These are phyloP conservation scores for Gallinago jamesoni DNA, from an alignment of 2,113 vertebrate genomes.

Conservation along the genomic window DNA sequence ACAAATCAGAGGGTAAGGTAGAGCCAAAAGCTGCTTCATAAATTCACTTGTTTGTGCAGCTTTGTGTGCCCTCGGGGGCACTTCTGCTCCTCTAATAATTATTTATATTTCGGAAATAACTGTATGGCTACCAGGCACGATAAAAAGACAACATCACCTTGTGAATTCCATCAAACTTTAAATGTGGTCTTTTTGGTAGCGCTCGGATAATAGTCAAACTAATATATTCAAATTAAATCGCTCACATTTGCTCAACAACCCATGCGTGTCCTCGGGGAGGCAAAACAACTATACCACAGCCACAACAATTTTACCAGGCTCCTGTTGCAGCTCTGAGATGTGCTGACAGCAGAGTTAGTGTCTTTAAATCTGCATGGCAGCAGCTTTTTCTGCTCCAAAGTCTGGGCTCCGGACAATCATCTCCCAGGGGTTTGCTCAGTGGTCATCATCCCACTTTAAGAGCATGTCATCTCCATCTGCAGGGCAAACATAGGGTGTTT, in stretches of 20 bases:
- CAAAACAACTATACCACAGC: background rate
- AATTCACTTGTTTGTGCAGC: constrained; percentile 40
- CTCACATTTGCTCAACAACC: background rate
- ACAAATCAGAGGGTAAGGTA: background rate
- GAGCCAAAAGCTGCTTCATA: constrained; percentile 1
- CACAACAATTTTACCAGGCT: background rate
- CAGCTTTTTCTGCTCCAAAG: background rate
- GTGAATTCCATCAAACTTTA: constrained; percentile 13
- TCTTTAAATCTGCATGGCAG: background rate
- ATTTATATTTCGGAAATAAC: constrained; percentile 40
- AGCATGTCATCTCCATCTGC: fast-evolving
- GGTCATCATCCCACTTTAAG: background rate
- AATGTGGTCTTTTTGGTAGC: background rate
- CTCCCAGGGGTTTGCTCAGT: background rate
- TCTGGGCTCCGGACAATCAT: background rate
- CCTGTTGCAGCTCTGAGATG: background rate
- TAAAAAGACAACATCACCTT: constrained; percentile 12
- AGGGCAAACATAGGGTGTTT: background rate
- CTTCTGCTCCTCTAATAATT: constrained; percentile 35
- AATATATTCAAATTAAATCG: background rate
- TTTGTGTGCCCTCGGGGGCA: background rate
- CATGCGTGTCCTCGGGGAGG: background rate
- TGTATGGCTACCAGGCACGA: background rate
- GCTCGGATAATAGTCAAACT: background rate
- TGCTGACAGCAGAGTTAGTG: background rate